Evolutionary conservation across 2,797 vertebrate species (phyloP).

Genomic region (Amblyraja radiata): DNA sequence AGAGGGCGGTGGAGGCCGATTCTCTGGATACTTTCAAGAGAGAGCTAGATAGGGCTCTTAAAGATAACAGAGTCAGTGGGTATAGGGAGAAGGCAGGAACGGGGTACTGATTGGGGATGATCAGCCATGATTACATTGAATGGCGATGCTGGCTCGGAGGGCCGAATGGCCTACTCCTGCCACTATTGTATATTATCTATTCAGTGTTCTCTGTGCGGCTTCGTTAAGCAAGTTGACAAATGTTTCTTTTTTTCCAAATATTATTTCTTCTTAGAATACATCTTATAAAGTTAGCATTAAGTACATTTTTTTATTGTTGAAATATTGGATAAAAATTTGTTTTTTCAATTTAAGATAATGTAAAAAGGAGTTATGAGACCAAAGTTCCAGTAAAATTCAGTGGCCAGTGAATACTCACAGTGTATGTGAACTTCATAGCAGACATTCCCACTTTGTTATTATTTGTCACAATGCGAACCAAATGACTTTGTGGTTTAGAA

Average conservation of each 20-base stretch:
- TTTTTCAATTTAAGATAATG: not conserved
- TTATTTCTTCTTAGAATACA: not conserved
- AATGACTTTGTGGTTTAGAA: conserved; percentile 40
- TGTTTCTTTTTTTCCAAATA: not conserved
- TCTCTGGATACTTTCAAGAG: too few species aligned
- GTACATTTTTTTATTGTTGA: not conserved
- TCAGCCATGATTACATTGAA: too few species aligned
- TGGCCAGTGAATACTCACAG: conserved; percentile 59
- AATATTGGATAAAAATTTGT: not conserved
- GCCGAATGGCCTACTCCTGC: too few species aligned
- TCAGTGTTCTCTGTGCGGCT: not conserved
- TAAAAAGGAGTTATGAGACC: conserved; percentile 35
- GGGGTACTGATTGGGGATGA: too few species aligned
- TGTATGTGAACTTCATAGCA: conserved; percentile 66
- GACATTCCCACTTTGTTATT: conserved; percentile 72
- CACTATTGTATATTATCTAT: too few species aligned
- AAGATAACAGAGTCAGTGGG: too few species aligned
- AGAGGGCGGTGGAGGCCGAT: too few species aligned
- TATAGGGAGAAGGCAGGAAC: too few species aligned
- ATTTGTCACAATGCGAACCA: conserved; percentile 69
- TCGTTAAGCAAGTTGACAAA: not conserved
- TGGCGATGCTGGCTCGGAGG: too few species aligned
- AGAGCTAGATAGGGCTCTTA: too few species aligned
- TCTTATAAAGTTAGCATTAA: not conserved
- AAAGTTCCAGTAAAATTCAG: conserved; percentile 39